Evolutionary conservation across 2,888 invertebrate species (phyloP).

Genomic region (Drosophila meridionalis): DNA sequence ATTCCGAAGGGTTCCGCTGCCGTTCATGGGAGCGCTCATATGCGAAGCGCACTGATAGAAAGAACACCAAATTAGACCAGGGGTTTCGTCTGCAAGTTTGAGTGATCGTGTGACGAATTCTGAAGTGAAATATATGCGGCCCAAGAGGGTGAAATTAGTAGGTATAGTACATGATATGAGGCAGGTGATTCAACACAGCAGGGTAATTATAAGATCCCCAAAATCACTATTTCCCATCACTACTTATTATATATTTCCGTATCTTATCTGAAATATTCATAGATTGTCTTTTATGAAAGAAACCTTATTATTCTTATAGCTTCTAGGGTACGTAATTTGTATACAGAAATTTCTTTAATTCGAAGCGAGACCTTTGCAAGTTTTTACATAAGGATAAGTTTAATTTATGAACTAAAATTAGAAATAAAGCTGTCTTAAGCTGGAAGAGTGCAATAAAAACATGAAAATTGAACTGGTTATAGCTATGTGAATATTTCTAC

Average conservation of each 20-base stretch:
- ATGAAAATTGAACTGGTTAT: background rate
- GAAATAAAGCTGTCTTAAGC: background rate
- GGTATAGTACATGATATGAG: background rate
- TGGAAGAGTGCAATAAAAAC: background rate
- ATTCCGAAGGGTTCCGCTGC: slow-evolving; percentile 38
- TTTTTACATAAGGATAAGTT: too few species aligned
- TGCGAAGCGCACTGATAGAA: slow-evolving; percentile 49
- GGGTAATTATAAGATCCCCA: background rate
- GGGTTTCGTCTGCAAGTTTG: slow-evolving; percentile 34
- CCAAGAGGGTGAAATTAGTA: background rate
- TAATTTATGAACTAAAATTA: too few species aligned
- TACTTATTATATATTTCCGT: slow-evolving; percentile 4
- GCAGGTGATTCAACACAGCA: slow-evolving; percentile 16
- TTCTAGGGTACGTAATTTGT: background rate
- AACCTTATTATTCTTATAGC: background rate
- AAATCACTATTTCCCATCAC: background rate
- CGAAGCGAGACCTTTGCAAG: background rate
- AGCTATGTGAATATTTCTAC: background rate
- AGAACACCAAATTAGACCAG: slow-evolving; percentile 41
- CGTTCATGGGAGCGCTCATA: slow-evolving; percentile 52
- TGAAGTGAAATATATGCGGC: background rate
- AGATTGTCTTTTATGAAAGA: background rate
- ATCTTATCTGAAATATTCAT: background rate
- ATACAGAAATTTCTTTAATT: background rate
- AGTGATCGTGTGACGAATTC: slow-evolving; percentile 47